Base-by-base conservation (phyloP, 2,113 vertebrate species). In the Sceloporus undulatus region DNA sequence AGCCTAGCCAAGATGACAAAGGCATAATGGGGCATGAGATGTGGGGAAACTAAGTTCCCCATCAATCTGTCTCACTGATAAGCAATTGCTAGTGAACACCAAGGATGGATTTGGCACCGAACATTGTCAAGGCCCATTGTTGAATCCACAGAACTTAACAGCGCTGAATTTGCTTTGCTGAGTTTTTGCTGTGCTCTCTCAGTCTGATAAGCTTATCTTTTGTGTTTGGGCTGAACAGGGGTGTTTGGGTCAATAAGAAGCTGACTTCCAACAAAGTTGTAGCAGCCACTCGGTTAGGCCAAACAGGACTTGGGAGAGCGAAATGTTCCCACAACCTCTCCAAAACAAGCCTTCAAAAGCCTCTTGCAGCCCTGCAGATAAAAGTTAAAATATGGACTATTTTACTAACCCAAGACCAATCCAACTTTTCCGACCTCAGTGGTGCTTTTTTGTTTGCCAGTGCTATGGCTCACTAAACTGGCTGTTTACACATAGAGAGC, bases 201-300 rank as follows among this genome's bases (percentile, higher is more conserved):
- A 2, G 71, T 71, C 85, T 85, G 81, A 88, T 71, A 82, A 88
- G 42, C 38, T 94, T 85, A 86, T 86, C 85, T 89, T 82, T 71
- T 54, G 74, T 1, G 1, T 1, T 0, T 2, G 62, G 85, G 85
- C n/a, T 87, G 54, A 88, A 48, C 76, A 90, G 86, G 13, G 93
- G 21, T 54, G 23, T 27, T 65, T 82, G 66, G 2, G 38, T 86
- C 85, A 92, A 76, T 75, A 88, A 38, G 5, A 66, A 40, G n/a
- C 0, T 54, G 5, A 62, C 13, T 73, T 73, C 68, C 54, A 78
- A 18, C 38, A 81, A 9, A 85, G 19, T 9, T 29, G 2, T 6
- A 73, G 21, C 6, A 83, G 77, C 34, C 89, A 18, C 54, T 87
- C 38, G 42, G 25, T 56, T 54, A 25, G n/a, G 0, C 42, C 68